Conservation (phyloP, 2,113 vertebrate species). For the Pluvianellus socialis region DNA sequence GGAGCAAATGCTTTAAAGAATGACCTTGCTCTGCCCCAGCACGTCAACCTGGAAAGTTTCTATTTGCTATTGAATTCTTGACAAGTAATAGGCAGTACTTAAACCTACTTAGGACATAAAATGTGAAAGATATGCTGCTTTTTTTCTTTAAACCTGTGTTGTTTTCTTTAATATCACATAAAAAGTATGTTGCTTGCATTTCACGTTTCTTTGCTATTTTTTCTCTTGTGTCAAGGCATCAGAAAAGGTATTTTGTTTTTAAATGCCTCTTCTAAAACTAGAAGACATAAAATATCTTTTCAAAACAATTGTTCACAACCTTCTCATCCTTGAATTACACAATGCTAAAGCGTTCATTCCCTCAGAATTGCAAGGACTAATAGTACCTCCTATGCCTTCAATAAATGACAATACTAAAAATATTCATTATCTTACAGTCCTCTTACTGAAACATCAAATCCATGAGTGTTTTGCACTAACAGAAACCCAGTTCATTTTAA, state of each 20-base stretch:
- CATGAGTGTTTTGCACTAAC: not conserved
- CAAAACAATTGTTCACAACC: not conserved
- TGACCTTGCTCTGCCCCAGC: conserved; percentile 67
- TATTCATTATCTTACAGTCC: not conserved
- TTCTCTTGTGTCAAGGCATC: not conserved
- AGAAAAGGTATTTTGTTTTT: not conserved
- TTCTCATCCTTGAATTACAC: not conserved
- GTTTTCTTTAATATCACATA: not conserved
- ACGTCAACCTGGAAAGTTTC: conserved; percentile 67
- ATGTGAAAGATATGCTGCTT: not conserved
- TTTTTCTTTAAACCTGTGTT: not conserved
- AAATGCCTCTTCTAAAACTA: not conserved
- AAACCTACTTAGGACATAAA: conserved; percentile 58
- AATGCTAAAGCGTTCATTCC: not conserved
- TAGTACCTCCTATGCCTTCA: not conserved
- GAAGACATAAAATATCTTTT: not conserved
- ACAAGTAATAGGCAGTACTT: conserved; percentile 68
- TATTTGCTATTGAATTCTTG: conserved; percentile 68
- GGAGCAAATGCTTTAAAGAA: conserved; percentile 67
- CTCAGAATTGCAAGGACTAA: not conserved
- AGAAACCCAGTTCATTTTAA: not conserved
- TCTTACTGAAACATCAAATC: not conserved
- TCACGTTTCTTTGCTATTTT: not conserved
- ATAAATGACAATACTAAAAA: not conserved
- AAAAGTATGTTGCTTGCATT: not conserved